Evolutionary conservation across 2,888 invertebrate species (phyloP).

Genomic region (Brachyptera putata): DNA sequence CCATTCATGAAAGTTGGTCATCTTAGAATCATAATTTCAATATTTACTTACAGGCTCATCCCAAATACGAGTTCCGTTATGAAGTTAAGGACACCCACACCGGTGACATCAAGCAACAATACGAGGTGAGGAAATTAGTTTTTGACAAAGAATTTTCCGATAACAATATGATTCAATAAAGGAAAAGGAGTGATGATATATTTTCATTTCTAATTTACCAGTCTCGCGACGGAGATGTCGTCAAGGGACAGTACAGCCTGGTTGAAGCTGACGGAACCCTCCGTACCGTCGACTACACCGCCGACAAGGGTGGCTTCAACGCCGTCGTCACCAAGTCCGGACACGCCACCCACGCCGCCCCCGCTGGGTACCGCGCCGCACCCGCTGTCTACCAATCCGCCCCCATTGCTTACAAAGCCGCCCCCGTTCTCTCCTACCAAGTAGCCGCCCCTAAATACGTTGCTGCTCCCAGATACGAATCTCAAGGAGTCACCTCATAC

Average conservation of each 20-base stretch:
- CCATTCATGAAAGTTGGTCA: too few relatives aligned
- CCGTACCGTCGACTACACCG: neutral
- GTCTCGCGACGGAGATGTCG: neutral
- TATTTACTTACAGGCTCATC: neutral
- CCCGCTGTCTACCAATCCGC: neutral
- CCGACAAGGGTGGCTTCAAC: neutral
- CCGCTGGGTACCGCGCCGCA: neutral
- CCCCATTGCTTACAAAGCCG: neutral
- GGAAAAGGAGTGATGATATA: neutral
- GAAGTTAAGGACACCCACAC: neutral
- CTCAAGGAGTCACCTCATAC: too few relatives aligned
- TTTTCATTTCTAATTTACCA: neutral
- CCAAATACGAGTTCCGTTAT: neutral
- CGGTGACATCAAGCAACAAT: neutral
- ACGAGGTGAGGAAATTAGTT: neutral
- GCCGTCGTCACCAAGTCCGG: slow-evolving; percentile 5
- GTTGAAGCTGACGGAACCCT: neutral
- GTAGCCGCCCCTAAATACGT: neutral
- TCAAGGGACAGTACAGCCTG: slow-evolving; percentile 5
- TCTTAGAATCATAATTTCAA: neutral
- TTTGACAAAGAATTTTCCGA: neutral
- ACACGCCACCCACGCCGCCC: neutral
- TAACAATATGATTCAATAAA: neutral
- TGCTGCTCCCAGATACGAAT: too few relatives aligned
- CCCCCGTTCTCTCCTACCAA: neutral